Evolutionary conservation across 2,797 vertebrate species (phyloP).

Genomic region (Chaetodon trifasciatus): DNA sequence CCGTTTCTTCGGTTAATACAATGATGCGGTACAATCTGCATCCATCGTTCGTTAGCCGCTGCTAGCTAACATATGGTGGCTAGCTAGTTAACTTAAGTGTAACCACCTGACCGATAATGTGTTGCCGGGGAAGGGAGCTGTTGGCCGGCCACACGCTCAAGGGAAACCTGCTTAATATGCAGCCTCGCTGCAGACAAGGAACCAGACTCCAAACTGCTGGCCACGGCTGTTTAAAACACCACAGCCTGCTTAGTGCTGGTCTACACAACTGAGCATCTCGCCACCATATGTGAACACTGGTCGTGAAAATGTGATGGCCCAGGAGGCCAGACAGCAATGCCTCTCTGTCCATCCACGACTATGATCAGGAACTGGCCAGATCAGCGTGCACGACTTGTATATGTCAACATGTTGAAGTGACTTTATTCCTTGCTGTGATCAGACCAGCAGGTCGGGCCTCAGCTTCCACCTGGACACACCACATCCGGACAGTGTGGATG

Average conservation of each 20-base stretch:
- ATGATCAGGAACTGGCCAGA: not conserved
- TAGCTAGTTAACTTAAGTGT: slow-evolving; percentile 4
- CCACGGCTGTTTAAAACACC: not conserved
- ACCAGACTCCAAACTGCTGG: slow-evolving; percentile 2
- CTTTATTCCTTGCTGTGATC: not conserved
- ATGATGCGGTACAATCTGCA: slow-evolving; percentile 51
- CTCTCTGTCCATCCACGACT: not conserved
- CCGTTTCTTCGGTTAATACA: not conserved
- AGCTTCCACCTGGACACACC: slow-evolving; percentile 48
- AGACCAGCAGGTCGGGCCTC: slow-evolving; percentile 27
- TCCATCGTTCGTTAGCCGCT: slow-evolving; percentile 52
- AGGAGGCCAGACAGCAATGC: slow-evolving; percentile 12
- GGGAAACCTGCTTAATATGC: slow-evolving; percentile 47
- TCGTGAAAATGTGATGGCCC: slow-evolving; percentile 16
- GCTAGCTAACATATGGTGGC: slow-evolving; percentile 59
- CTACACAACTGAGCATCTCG: not conserved
- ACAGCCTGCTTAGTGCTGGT: not conserved
- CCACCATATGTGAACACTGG: slow-evolving; percentile 36
- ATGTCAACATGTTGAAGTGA: not conserved
- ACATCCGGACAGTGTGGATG: slow-evolving; percentile 51
- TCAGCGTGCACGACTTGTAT: not conserved
- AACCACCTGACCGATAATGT: slow-evolving; percentile 49
- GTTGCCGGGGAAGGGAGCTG: slow-evolving; percentile 23
- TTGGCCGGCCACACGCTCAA: slow-evolving; percentile 8
- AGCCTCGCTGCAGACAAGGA: slow-evolving; percentile 27